Base-by-base conservation (phyloP, 2,888 invertebrate genomes). In the Eupithecia dodoneata region DNA sequence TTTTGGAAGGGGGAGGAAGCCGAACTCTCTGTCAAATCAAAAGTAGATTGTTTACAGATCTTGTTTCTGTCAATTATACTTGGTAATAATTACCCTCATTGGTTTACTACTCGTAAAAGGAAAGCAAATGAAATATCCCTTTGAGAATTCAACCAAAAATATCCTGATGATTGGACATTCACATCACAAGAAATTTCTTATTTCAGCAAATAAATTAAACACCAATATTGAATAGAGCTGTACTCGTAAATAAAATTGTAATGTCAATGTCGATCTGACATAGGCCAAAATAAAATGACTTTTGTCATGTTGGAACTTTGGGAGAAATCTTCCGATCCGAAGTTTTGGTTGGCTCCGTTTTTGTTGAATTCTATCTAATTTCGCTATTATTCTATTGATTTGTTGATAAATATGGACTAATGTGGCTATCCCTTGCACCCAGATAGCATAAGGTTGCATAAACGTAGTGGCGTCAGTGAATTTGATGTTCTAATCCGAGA, bases 301-400 rank as follows among this genome's bases (percentile, higher is more conserved):
- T 95, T 95, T 95, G 95, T 95, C 94, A 95, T 95, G 95, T 95
- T 95, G 95, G 95, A 94, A 94, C 91, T 76, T 76, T 13, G 73
- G 76, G 83, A 30, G 30, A 88, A 90, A 90, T 90, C 88, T 87
- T 82, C 83, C 83, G 87, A 91, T 82, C 83, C 83, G 87, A 91
- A 92, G 90, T 93, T 94, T 92, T 88, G 87, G 87, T 92, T 88
- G 86, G 87, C 87, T 84, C 80, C 83, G 83, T n/a, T 69, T 44
- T 13, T 85, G 85, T 84, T 88, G 81, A 78, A 87, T 89, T 91
- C 85, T 84, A 80, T 85, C 88, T 88, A 92, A 91, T 89, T 91
- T 89, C 84, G 80, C 85, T 82, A 81, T 84, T 81, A 88, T 86
- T 83, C 81, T 80, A 75, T 81, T 83, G 77, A 84, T 85, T 89